Evolutionary conservation across 1,140 invertebrate genomes (phyloP), one percentile per base, ranked within the genome.

Genomic region (Trypoxylus dichotomus): DNA sequence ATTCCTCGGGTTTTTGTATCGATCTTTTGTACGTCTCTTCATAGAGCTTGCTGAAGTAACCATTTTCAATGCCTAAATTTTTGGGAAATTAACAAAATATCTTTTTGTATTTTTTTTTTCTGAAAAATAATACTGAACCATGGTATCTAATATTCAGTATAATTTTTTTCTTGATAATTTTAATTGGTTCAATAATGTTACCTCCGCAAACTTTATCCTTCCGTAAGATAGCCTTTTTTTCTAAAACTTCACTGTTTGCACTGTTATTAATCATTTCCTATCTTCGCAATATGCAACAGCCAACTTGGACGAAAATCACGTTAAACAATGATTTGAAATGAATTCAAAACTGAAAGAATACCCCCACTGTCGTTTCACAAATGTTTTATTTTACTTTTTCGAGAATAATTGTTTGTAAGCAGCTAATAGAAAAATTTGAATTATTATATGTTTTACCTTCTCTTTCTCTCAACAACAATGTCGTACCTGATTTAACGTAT

Each of bases 1-100:
- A 98, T 54, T 92, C 91, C 82, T 95, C 94, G 0, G 95, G 95
- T 74, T 93, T 88, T 71, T 93, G 89, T 13, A 97, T 84, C 0
- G 95, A 96, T 77, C 89, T 87, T 19, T 87, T 86, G 82, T 92
- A 93, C 0, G 90, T 88, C 43, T 92, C 89, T 77, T 93, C 88
- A 82, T 96, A 97, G 15, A 25, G 37, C 47, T 75, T 75, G 74
- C 43, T 47, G 21, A 8, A 19, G 71, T 73, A 73, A 3, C 19
- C 25, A 63, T 73, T 73, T 37, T 73, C 27, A 3, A 21, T 37
- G 27, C 5, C 60, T 63, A 24, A 11, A 24, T 27, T 25, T 27
- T 25, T 7, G 21, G 47, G 24, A 63, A 25, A 19, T 25, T 21
- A 27, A 24, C 0, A 63, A 19, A 10, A 13, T 5, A 21, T 21